These are phyloP conservation scores for Pseudochirops corinnae DNA, from an alignment of 2,797 vertebrate genomes.

Conservation along the genomic window DNA sequence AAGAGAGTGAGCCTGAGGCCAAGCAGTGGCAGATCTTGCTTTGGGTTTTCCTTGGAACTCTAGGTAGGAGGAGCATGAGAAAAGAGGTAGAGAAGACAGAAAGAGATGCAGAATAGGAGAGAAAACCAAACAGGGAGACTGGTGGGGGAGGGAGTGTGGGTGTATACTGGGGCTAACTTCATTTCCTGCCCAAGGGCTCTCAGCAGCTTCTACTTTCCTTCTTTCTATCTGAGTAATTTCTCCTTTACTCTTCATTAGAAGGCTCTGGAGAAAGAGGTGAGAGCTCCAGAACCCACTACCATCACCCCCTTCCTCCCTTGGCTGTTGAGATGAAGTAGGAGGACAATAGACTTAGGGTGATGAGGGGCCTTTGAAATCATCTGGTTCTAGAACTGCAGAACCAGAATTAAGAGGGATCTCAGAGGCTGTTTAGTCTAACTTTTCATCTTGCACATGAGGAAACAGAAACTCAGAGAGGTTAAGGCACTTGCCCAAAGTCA, in stretches of 20 bases:
- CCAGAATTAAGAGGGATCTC: background rate
- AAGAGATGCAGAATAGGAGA: slow-evolving; percentile 51
- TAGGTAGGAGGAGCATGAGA: slow-evolving; percentile 65
- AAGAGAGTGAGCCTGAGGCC: background rate
- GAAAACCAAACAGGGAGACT: slow-evolving; percentile 68
- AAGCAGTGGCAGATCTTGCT: slow-evolving; percentile 19
- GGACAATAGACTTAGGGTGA: background rate
- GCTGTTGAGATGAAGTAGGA: background rate
- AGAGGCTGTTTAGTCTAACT: background rate
- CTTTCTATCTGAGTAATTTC: slow-evolving; percentile 37
- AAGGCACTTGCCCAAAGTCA: background rate
- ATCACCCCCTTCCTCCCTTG: background rate
- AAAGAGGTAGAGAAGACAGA: slow-evolving; percentile 32
- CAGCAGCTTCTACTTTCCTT: slow-evolving; percentile 55
- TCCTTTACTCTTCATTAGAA: background rate
- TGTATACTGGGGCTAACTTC: slow-evolving; percentile 67
- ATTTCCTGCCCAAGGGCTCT: slow-evolving; percentile 53
- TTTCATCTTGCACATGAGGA: background rate
- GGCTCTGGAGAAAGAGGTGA: background rate
- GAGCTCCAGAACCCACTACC: background rate
- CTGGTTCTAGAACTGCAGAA: background rate
- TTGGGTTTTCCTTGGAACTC: slow-evolving; percentile 75
- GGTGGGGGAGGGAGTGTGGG: slow-evolving; percentile 78
- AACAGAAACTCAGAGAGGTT: background rate
- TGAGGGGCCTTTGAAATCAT: background rate